A percentile compares a stretch with the other conserved stretches of the same genome.
phyloP scores from a whole-genome alignment of 1,140 invertebrate species.

The Leptinotarsa texana region DNA sequence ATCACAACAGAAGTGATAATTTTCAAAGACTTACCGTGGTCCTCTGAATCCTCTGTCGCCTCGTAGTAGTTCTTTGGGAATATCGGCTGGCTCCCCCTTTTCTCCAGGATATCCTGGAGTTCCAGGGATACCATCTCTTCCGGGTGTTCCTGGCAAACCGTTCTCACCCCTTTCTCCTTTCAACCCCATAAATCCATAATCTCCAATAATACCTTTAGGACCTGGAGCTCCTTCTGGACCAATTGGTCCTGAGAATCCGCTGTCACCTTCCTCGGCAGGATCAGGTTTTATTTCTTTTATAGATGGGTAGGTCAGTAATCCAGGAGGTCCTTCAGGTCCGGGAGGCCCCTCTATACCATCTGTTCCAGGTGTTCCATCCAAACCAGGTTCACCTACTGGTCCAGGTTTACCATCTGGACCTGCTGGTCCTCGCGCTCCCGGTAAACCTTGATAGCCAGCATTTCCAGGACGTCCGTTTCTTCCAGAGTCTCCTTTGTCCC shows the following conservation, averaged over 20 bases:
- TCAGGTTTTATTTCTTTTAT: constrained; percentile 41
- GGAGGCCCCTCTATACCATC: constrained; percentile 57
- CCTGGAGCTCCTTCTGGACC: constrained; percentile 61
- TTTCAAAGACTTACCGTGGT: constrained; percentile 38
- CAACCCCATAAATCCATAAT: constrained; percentile 45
- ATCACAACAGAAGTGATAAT: too few relatives aligned
- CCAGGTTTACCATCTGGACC: constrained; percentile 71
- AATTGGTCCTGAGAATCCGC: constrained; percentile 65
- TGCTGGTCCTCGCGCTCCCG: constrained; percentile 56
- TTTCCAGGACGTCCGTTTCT: constrained; percentile 58
- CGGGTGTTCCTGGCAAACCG: constrained; percentile 59
- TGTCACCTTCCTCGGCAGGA: constrained; percentile 30
- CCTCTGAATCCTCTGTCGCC: constrained; percentile 56
- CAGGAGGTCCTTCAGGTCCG: constrained; percentile 51
- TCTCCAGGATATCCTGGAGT: constrained; percentile 61
- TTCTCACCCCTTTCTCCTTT: constrained; percentile 56
- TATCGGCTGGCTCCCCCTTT: constrained; percentile 58
- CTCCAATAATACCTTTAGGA: constrained; percentile 62
- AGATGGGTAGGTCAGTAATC: constrained; percentile 43
- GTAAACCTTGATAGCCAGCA: constrained; percentile 62
- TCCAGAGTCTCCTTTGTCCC: constrained; percentile 57
- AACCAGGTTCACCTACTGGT: constrained; percentile 55
- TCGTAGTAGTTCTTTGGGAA: constrained; percentile 56
- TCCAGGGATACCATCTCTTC: constrained; percentile 62
- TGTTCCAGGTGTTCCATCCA: constrained; percentile 59